Evolutionary conservation across 2,888 invertebrate genomes (phyloP), one percentile per base, ranked within the genome.

Genomic region (Ptilodon capucinus): DNA sequence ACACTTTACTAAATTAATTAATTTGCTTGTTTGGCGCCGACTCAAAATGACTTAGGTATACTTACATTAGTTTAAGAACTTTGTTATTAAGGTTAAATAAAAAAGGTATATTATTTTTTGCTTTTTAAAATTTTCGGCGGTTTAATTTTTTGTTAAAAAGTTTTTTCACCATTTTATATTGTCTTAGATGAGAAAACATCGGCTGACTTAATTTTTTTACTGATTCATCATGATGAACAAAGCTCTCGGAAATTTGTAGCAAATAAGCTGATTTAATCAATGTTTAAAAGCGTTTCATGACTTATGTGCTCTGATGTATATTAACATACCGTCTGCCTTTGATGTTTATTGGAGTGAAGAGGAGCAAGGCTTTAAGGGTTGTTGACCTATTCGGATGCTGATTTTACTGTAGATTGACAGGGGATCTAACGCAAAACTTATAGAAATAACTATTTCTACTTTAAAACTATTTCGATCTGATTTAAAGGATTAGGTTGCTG

Each of bases 161-260:
- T 14, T 32, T 14, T 14, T 28, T 32, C 32, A 32, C 1, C 14
- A 14, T 32, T 14, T 32, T 0, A 32, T 23, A 32, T 5, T 32
- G 13, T 32, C 32, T 2, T 5, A 32, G 14, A 30, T 30, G 32
- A 42, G 17, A 54, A 43, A 54, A 25, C 8, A 17, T 14, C 7
- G 28, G 13, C 34, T 4, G 28, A 11, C 35, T 42, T 34, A 17
- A 34, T 39, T 16, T 39, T 46, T 52, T 14, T n/a, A 18, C 42
- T 59, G 62, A 65, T 54, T 64, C 56, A 63, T 40, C 7, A 36
- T 23, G 21, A 28, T 49, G 49, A 48, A 61, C 57, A 64, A 62
- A 59, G 49, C 39, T 48, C 19, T 6, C 19, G 35, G 32, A 32
- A 32, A n/a, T 35, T 35, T 35, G 35, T 9, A 18, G 35, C 4